Percentiles rank a stretch among this genome's conserved stretches.
These are phyloP conservation scores for Mythimna pallens DNA, from an alignment of 2,888 invertebrate genomes.

Conservation along the genomic window DNA sequence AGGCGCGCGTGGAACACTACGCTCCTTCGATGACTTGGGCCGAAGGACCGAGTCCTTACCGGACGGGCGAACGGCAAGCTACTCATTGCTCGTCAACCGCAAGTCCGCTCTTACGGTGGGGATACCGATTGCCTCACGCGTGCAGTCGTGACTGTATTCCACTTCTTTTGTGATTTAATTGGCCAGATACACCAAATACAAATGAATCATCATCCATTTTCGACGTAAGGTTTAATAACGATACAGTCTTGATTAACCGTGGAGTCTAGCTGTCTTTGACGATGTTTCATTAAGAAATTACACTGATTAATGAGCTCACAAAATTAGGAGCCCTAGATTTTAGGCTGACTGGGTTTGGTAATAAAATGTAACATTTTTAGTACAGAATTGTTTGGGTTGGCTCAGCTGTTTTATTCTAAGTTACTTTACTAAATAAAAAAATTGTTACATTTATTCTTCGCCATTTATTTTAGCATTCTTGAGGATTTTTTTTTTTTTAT, in stretches of 20 bases:
- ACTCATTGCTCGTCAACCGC: too few species aligned
- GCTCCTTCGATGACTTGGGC: too few species aligned
- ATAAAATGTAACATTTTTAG: slow-evolving; percentile 7
- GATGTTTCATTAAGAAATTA: slow-evolving; percentile 49
- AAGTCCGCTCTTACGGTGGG: too few species aligned
- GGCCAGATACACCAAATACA: background rate
- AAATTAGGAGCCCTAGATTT: slow-evolving; percentile 41
- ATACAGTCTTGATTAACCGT: slow-evolving; percentile 28
- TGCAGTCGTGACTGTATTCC: background rate
- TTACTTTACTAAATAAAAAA: background rate
- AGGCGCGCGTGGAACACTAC: too few species aligned
- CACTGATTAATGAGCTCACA: slow-evolving; percentile 47
- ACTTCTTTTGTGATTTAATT: background rate
- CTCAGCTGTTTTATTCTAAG: background rate
- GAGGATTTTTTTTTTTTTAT: background rate
- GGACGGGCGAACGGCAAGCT: too few species aligned
- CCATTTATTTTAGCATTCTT: background rate
- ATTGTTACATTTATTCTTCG: background rate
- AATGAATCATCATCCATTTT: slow-evolving; percentile 19
- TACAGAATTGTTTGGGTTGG: background rate
- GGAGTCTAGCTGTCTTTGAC: slow-evolving; percentile 26
- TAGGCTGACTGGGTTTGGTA: background rate
- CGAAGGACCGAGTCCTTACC: too few species aligned
- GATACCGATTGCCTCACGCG: too few species aligned
- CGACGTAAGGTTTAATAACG: slow-evolving; percentile 24